Conservation (phyloP, 2,797 vertebrate genomes). For the Sebastolobus altivelis region DNA sequence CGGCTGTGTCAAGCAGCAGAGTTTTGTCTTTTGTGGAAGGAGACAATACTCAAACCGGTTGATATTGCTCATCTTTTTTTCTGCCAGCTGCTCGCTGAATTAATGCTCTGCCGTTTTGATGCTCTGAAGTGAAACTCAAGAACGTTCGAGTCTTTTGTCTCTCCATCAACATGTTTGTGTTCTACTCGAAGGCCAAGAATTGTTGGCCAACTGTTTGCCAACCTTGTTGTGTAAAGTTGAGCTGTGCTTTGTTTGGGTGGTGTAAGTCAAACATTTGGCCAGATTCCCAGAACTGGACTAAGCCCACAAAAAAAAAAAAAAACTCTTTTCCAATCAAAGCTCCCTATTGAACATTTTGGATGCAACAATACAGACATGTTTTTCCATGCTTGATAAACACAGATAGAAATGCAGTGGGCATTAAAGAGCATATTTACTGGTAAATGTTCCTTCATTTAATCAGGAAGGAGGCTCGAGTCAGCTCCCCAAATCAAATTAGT, state of each 20-base stretch:
- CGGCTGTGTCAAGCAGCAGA: slow-evolving; percentile 31
- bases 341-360: slow-evolving; percentile 14
- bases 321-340: slow-evolving; percentile 39
- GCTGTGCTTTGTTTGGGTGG: slow-evolving; percentile 51
- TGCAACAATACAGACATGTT: slow-evolving; percentile 30
- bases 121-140: slow-evolving; percentile 38
- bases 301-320: slow-evolving; percentile 19
- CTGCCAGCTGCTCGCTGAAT: slow-evolving; percentile 46
- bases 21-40: slow-evolving; percentile 19
- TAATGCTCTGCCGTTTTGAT: slow-evolving; percentile 21
- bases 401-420: slow-evolving; percentile 4
- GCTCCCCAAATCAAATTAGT: slow-evolving; percentile 20
- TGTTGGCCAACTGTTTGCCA: slow-evolving; percentile 47
- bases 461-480: slow-evolving; percentile 14
- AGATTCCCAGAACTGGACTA: slow-evolving; percentile 64
- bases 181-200: slow-evolving; percentile 37
- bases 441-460: slow-evolving; percentile 28
- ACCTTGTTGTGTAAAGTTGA: slow-evolving; percentile 47
- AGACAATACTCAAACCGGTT: slow-evolving; percentile 19
- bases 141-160: slow-evolving; percentile 41
- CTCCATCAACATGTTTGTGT: slow-evolving; percentile 39
- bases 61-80: slow-evolving; percentile 25
- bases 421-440: slow-evolving; percentile 4
- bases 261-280: slow-evolving; percentile 67
- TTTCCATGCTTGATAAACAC: slow-evolving; percentile 33